These are phyloP conservation scores for Enteromius treurensis DNA, from an alignment of 2,797 vertebrate genomes.

Conservation along the genomic window DNA sequence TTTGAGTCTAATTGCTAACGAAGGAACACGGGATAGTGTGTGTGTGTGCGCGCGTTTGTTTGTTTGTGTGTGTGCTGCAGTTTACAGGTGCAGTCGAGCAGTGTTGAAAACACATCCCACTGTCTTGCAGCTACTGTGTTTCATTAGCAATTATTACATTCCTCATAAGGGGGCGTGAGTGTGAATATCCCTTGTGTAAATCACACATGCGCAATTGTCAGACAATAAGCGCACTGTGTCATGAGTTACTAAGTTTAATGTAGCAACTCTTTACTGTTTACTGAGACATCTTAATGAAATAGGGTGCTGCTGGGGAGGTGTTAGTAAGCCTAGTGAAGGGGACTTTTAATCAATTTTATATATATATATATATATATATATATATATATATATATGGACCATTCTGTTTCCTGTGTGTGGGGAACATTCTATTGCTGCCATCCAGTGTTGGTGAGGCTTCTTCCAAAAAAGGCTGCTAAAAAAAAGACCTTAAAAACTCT, in stretches of 20 bases:
- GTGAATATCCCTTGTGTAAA: constrained; percentile 12
- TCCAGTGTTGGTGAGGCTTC: neutral
- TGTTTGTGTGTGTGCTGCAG: constrained; percentile 2
- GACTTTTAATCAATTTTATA: too few species aligned
- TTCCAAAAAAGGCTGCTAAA: neutral
- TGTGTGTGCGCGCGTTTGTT: neutral
- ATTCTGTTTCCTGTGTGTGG: neutral
- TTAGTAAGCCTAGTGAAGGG: neutral
- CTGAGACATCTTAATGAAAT: neutral
- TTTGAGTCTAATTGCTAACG: constrained; percentile 47
- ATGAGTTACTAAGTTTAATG: constrained; percentile 15
- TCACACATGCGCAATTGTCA: neutral
- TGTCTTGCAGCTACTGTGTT: constrained; percentile 43
- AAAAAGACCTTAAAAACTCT: neutral
- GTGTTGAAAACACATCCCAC: constrained; percentile 35
- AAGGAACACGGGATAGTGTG: constrained; percentile 34
- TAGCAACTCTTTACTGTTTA: neutral
- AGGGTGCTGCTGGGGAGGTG: neutral
- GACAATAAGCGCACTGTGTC: neutral
- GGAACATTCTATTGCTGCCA: neutral
- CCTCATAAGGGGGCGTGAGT: constrained; percentile 12
- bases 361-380: too few species aligned
- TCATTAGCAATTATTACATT: constrained; percentile 57
- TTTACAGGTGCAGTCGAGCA: constrained; percentile 31
- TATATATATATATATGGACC: neutral